Base-by-base conservation (phyloP, 2,113 vertebrate genomes). In the Emydocephalus ijimae region DNA sequence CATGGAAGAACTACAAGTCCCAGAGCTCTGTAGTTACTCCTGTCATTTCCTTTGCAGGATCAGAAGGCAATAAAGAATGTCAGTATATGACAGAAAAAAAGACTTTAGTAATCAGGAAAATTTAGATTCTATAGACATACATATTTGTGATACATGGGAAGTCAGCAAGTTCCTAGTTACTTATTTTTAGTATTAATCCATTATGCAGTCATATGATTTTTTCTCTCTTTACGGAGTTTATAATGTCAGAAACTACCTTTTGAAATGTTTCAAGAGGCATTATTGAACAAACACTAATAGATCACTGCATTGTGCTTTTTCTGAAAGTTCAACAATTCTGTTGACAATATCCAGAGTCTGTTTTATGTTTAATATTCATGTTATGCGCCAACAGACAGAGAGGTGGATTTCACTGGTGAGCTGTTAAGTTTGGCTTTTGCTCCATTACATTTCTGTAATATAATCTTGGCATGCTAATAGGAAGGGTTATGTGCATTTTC, bases 381-480 rank as follows among this genome's bases (percentile, higher is more conserved):
- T 87, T 92, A 94, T 95, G 93, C 21, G 20, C 74, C 92, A 94
- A 92, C 11, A 3, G 3, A 89, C 92, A 55, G 8, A 90, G 93
- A 85, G 93, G 61, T 94, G 94, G 93, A 54, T 87, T 92, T 91
- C 90, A 12, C 92, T 93, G 93, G 87, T 95, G 86, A 94, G 96
- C 96, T 90, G 85, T 92, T 74, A 89, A 94, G 89, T 94, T 89
- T 91, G 90, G 95, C 92, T 96, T 93, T 52, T 91, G 69, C 94
- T 92, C 87, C 57, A 52, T 85, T 85, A 92, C 85, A 55, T 69
- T 94, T 94, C 93, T 59, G 3, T 94, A 93, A 88, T 43, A 48
- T 96, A 96, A 94, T 96, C 96, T 96, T 96, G 95, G 94, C 69
- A 92, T 95, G 95, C 94, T 97, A 95, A 92, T 87, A 90, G 92